A percentile compares a stretch with the other conserved stretches of the same genome.
phyloP scores from a whole-genome alignment of 2,113 vertebrate genomes.

The Tachysurus fulvidraco region DNA sequence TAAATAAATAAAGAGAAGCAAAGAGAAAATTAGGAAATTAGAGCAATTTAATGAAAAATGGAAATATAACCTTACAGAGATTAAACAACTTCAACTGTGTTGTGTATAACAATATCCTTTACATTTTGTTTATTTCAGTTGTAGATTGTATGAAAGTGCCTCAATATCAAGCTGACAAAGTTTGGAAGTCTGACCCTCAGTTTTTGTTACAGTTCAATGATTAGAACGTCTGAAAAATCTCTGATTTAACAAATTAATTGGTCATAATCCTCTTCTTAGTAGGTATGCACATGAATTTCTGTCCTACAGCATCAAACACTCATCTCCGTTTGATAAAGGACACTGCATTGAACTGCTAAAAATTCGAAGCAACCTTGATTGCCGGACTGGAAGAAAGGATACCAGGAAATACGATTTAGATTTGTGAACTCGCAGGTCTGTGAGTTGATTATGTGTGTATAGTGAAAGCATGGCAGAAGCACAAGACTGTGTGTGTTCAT shows the following conservation, averaged over 20 bases:
- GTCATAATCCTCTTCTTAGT: neutral
- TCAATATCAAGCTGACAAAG: neutral
- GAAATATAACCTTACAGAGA: too few species aligned
- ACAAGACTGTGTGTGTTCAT: slow-evolving; percentile 6
- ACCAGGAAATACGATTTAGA: neutral
- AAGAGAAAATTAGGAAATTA: too few species aligned
- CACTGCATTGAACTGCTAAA: neutral
- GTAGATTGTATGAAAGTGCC: neutral
- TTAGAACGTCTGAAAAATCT: neutral
- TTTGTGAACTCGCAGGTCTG: slow-evolving; percentile 6
- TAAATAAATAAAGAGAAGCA: too few species aligned
- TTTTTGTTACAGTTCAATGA: neutral
- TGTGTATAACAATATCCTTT: neutral
- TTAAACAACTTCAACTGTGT: too few species aligned
- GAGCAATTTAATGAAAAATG: too few species aligned
- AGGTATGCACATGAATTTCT: neutral
- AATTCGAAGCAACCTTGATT: slow-evolving; percentile 40
- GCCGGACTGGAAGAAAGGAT: slow-evolving; percentile 16
- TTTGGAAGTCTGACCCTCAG: neutral
- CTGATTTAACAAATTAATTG: neutral
- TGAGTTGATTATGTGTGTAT: slow-evolving; percentile 6
- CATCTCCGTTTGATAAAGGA: neutral
- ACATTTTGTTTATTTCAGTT: neutral
- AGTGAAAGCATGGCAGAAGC: slow-evolving; percentile 2
- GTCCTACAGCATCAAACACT: neutral